Conservation (phyloP, 2,888 invertebrate genomes). For the Nymphalis urticae region DNA sequence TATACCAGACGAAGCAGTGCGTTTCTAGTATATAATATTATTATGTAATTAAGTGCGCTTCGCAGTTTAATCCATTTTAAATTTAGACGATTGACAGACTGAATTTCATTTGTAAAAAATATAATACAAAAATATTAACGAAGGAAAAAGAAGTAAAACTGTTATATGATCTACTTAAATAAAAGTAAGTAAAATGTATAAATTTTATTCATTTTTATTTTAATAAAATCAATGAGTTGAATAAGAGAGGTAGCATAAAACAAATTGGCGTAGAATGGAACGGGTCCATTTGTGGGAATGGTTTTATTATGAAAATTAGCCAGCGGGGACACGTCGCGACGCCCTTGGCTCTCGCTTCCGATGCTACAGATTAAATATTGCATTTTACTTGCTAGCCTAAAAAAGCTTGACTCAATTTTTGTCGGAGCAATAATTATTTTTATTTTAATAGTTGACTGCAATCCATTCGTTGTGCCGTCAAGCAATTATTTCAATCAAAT, state of each 20-base stretch:
- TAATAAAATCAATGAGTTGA: constrained; percentile 51
- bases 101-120: background rate
- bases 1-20: background rate
- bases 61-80: too few relatives aligned
- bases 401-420: background rate
- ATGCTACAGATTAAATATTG: constrained; percentile 11
- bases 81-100: too few relatives aligned
- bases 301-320: constrained; percentile 73
- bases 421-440: too few relatives aligned
- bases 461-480: too few relatives aligned
- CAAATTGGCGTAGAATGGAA: constrained; percentile 55
- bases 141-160: background rate
- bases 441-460: too few relatives aligned
- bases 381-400: background rate
- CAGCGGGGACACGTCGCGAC: constrained; percentile 46
- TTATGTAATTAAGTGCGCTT: too few relatives aligned
- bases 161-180: background rate
- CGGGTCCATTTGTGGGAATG: constrained; percentile 66
- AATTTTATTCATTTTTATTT: constrained; percentile 5
- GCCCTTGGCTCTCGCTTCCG: constrained; percentile 19
- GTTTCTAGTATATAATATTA: too few relatives aligned
- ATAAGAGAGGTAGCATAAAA: constrained; percentile 50
- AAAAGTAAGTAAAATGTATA: background rate
- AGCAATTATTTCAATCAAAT: too few relatives aligned
- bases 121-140: background rate